Conservation (phyloP, 2,113 vertebrate species). For the Mustelus asterias region DNA sequence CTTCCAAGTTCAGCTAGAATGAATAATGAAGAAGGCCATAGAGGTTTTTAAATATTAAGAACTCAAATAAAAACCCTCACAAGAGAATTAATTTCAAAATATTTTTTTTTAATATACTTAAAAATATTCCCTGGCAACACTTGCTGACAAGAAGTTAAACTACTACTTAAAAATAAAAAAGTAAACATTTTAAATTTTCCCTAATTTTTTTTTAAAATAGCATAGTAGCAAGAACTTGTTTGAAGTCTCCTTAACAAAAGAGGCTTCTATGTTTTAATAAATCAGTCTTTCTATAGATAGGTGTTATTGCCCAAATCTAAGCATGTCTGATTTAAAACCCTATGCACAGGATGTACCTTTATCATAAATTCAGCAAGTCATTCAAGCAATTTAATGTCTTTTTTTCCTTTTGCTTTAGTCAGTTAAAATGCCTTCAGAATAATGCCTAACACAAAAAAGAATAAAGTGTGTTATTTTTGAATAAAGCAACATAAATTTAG, state of each 20-base stretch:
- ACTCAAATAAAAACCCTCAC: constrained; percentile 26
- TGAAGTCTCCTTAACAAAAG: background rate
- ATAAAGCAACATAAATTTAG: constrained; percentile 40
- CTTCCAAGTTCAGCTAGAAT: background rate
- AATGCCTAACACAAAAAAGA: constrained; percentile 1
- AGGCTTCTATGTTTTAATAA: background rate
- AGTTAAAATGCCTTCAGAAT: constrained; percentile 20
- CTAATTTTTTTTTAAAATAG: background rate
- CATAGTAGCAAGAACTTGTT: constrained; percentile 21
- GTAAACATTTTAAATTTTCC: constrained; percentile 16
- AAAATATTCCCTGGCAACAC: constrained; percentile 25
- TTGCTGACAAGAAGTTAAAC: constrained; percentile 21
- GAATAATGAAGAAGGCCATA: background rate
- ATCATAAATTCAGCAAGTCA: constrained; percentile 15
- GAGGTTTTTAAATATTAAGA: background rate
- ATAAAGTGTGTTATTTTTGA: background rate
- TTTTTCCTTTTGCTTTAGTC: background rate
- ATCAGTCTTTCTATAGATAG: background rate
- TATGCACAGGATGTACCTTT: background rate
- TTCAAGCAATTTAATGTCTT: background rate
- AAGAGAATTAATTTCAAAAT: constrained; percentile 23
- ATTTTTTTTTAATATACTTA: constrained; percentile 28
- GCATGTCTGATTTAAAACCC: constrained; percentile 17
- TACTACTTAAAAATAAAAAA: constrained; percentile 18
- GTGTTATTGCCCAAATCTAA: constrained; percentile 23